Evolutionary conservation across 2,113 vertebrate genomes (phyloP).

Genomic region (Bos indicus): DNA sequence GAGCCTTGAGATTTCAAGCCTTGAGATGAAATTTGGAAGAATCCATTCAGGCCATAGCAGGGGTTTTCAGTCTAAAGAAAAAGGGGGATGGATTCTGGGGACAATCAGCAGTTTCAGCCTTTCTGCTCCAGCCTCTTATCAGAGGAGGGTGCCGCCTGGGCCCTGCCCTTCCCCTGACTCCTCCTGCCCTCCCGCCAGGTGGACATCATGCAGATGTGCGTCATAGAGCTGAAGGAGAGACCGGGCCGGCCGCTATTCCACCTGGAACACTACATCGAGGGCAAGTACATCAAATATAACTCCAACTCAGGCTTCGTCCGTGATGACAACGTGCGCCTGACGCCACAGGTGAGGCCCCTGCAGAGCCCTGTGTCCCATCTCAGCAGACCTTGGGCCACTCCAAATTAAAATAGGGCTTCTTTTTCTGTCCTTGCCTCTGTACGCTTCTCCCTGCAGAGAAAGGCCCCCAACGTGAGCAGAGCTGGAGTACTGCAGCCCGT

Average conservation of each 20-base stretch:
- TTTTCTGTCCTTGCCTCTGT: not conserved
- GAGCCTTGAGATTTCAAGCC: not conserved
- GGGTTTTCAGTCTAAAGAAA: not conserved
- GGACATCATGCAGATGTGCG: conserved; percentile 98
- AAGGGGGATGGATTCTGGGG: not conserved
- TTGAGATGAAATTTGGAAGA: not conserved
- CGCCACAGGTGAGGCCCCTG: conserved; percentile 88
- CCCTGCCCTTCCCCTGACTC: not conserved
- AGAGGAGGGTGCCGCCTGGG: not conserved
- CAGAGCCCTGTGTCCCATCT: not conserved
- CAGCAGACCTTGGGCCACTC: not conserved
- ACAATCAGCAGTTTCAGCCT: not conserved
- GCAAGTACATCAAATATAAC: conserved; percentile 99
- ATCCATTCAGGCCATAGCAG: not conserved
- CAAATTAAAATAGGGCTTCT: not conserved
- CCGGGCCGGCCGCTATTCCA: conserved; percentile 92
- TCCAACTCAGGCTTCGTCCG: conserved; percentile 98
- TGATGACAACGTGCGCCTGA: conserved; percentile 96
- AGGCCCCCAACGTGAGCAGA: not conserved
- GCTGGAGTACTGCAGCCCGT: not conserved
- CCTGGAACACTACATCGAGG: conserved; percentile 98
- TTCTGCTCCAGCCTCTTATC: not conserved
- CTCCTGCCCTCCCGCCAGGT: conserved; percentile 80
- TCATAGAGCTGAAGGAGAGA: conserved; percentile 89
- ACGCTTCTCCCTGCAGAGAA: not conserved